Conservation (phyloP, 2,113 vertebrate genomes). For the Neolamprologus fasciatus region DNA sequence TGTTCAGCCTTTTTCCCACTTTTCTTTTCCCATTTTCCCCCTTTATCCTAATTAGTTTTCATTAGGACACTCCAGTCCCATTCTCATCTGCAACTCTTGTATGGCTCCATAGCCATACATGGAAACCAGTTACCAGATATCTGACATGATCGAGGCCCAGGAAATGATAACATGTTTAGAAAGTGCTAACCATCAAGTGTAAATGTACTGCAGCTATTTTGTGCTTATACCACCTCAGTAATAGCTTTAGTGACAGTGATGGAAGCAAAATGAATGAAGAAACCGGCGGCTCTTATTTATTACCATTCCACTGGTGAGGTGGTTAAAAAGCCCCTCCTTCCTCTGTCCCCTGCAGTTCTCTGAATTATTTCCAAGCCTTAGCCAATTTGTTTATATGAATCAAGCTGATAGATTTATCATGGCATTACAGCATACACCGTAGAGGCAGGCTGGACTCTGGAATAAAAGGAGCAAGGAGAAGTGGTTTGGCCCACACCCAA, state of each 20-base stretch:
- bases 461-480: conserved; percentile 24
- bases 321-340: neutral
- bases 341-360: neutral
- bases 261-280: conserved; percentile 18
- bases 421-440: neutral
- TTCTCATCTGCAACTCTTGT: neutral
- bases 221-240: neutral
- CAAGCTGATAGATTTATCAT: conserved; percentile 46
- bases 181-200: neutral
- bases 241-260: conserved; percentile 35
- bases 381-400: conserved; percentile 55
- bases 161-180: neutral
- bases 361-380: conserved; percentile 27
- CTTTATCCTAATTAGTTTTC: neutral
- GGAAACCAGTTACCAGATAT: neutral
- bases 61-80: neutral
- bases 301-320: neutral
- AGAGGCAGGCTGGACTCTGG: neutral
- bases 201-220: neutral
- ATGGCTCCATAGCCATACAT: neutral
- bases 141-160: neutral
- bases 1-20: neutral
- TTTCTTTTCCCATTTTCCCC: neutral
- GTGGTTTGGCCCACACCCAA: conserved; percentile 36
- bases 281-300: conserved; percentile 37